These are phyloP conservation scores for Pomacea canaliculata DNA, from an alignment of 2,888 invertebrate species.

Conservation along the genomic window DNA sequence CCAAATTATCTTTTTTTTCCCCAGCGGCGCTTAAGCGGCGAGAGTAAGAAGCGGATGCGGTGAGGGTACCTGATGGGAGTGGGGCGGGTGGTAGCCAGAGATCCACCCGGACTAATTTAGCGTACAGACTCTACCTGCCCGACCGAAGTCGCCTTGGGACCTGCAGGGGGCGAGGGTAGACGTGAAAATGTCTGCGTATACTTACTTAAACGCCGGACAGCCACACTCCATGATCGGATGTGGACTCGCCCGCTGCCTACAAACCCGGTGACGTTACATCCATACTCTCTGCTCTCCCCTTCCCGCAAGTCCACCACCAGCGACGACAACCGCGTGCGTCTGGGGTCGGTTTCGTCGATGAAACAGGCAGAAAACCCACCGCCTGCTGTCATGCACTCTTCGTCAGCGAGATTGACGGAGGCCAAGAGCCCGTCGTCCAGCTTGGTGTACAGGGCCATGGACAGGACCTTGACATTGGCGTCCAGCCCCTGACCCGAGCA, in stretches of 20 bases:
- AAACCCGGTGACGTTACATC: constrained; percentile 18
- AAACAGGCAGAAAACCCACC: constrained; percentile 15
- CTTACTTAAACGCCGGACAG: constrained; percentile 11
- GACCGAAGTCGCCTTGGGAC: too few relatives aligned
- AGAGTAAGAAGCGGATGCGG: too few relatives aligned
- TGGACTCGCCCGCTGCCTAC: constrained; percentile 14
- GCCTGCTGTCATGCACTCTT: constrained; percentile 6
- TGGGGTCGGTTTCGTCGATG: constrained; percentile 5
- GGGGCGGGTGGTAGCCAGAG: too few relatives aligned
- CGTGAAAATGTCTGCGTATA: not conserved
- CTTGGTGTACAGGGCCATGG: constrained; percentile 16
- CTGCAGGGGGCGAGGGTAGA: too few relatives aligned
- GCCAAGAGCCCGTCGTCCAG: constrained; percentile 5
- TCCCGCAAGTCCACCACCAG: not conserved
- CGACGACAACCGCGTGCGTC: constrained; percentile 5
- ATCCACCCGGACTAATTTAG: too few relatives aligned
- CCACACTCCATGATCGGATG: constrained; percentile 14
- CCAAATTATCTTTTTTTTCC: too few relatives aligned
- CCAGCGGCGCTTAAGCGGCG: too few relatives aligned
- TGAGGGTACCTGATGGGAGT: too few relatives aligned
- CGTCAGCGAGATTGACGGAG: constrained; percentile 6
- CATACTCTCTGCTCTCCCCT: not conserved
- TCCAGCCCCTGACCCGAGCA: constrained; percentile 8
- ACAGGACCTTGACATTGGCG: constrained; percentile 6
- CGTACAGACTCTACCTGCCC: too few relatives aligned